phyloP scores from a whole-genome alignment of 2,888 invertebrate species.

The Gastracanthus pulcherrimus region DNA sequence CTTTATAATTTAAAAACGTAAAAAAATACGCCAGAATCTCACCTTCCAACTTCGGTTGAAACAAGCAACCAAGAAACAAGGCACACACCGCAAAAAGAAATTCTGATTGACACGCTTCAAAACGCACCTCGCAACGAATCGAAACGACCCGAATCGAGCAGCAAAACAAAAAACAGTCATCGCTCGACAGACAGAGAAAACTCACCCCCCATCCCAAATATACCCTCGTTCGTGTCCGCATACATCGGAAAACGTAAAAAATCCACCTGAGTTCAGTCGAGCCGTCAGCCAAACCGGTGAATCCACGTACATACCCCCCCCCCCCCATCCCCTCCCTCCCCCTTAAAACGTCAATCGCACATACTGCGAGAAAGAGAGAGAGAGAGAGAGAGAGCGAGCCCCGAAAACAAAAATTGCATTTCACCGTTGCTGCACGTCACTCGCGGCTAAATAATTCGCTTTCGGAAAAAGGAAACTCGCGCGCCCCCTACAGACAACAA shows the following conservation, averaged over 20 bases:
- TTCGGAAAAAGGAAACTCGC: conserved; percentile 31
- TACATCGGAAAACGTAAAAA: conserved; percentile 14
- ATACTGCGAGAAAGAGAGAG: too few species aligned
- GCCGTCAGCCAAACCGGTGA: conserved; percentile 11
- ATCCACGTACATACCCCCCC: not conserved
- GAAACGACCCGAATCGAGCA: not conserved
- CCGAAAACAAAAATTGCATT: conserved; percentile 52
- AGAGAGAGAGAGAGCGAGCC: not conserved
- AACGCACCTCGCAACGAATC: not conserved
- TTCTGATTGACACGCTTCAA: conserved; percentile 18
- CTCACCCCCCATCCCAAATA: not conserved
- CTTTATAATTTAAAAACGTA: too few species aligned
- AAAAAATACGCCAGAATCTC: too few species aligned
- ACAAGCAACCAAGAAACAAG: not conserved
- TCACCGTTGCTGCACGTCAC: conserved; percentile 19
- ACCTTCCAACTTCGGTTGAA: too few species aligned
- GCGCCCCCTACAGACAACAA: not conserved
- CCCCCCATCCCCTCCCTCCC: not conserved
- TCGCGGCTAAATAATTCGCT: conserved; percentile 50
- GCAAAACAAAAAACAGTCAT: too few species aligned
- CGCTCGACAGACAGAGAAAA: conserved; percentile 9
- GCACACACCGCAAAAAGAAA: not conserved
- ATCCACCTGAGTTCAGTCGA: not conserved
- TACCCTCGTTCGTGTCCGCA: not conserved
- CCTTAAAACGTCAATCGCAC: conserved; percentile 39